Evolutionary conservation across 2,888 invertebrate species (phyloP).

Genomic region (Apomyelois bistriatella): DNA sequence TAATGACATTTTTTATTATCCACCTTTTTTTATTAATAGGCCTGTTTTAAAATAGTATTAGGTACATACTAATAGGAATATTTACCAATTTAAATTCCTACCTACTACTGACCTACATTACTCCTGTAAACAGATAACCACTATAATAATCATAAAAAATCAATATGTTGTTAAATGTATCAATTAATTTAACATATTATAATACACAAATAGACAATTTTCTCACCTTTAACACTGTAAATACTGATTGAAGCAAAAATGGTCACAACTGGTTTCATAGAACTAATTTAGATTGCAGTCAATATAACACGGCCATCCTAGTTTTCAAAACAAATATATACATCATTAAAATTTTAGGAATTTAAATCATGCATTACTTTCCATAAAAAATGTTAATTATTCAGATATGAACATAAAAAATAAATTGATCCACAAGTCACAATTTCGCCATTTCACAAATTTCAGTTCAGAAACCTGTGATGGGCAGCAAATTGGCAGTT

Average conservation of each 20-base stretch:
- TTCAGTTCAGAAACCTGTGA: conserved; percentile 35
- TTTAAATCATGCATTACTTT: conserved; percentile 47
- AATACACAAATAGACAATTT: neutral
- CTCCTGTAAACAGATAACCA: neutral
- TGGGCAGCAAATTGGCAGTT: too few relatives aligned
- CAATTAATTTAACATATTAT: neutral
- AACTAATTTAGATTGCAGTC: conserved; percentile 31
- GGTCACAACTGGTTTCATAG: conserved; percentile 45
- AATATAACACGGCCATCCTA: conserved; percentile 30
- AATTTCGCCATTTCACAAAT: conserved; percentile 74
- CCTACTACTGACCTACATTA: conserved; percentile 2
- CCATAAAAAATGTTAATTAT: conserved; percentile 38
- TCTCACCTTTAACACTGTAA: neutral
- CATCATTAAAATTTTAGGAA: conserved; percentile 33
- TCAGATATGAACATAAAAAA: conserved; percentile 38
- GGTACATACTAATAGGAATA: too few relatives aligned
- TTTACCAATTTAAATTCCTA: too few relatives aligned
- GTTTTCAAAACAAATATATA: conserved; percentile 31
- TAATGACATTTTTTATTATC: too few relatives aligned
- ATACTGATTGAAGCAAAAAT: conserved; percentile 26
- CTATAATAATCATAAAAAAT: neutral
- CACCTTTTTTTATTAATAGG: too few relatives aligned
- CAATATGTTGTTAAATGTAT: neutral
- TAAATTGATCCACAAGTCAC: conserved; percentile 58
- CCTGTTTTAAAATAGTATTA: too few relatives aligned